Evolutionary conservation across 2,113 vertebrate genomes (phyloP).

Genomic region (Larimichthys crocea): DNA sequence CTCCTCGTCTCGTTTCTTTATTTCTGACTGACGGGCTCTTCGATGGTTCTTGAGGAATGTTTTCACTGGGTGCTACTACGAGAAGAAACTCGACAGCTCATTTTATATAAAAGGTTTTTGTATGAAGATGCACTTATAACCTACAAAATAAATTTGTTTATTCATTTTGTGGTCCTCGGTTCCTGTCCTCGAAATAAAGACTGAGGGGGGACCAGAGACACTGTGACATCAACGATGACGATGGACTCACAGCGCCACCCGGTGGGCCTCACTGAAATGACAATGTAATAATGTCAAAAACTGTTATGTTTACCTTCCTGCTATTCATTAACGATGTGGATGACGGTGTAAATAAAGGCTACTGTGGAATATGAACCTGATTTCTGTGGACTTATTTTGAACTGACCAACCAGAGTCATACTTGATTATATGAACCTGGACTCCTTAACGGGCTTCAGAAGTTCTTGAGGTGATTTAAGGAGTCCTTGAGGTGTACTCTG

Average conservation of each 20-base stretch:
- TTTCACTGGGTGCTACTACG: constrained; percentile 20
- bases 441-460: accelerated
- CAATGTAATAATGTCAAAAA: constrained; percentile 45
- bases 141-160: constrained; percentile 55
- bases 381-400: constrained; percentile 2
- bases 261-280: constrained; percentile 28
- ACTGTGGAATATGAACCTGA: constrained; percentile 33
- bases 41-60: neutral
- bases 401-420: too few species aligned
- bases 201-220: neutral
- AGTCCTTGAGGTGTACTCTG: neutral
- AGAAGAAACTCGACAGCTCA: neutral
- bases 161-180: constrained; percentile 26
- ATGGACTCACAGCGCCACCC: constrained; percentile 52
- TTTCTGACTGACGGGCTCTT: neutral
- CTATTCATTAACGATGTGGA: constrained; percentile 46
- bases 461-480: neutral
- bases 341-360: constrained; percentile 62
- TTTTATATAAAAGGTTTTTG: constrained; percentile 46
- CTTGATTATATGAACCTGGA: neutral
- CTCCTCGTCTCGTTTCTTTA: neutral
- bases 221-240: constrained; percentile 14
- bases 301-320: constrained; percentile 56
- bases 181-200: constrained; percentile 29
- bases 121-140: constrained; percentile 52